Base-by-base conservation (phyloP, 2,113 vertebrate species). In the Scomber colias region DNA sequence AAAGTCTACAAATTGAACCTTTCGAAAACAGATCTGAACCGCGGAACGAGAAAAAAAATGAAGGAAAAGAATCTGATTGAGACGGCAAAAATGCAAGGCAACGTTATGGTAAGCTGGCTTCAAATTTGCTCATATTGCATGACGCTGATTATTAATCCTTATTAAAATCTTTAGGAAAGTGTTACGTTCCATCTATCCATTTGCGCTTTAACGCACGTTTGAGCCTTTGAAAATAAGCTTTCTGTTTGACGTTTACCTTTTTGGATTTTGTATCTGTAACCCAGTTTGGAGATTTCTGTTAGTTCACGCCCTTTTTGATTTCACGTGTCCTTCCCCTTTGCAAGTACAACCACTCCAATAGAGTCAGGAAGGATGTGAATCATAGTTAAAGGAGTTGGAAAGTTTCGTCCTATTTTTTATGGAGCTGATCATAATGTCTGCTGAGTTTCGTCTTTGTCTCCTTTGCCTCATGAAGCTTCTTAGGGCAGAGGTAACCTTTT, bases 81-180 rank as follows among this genome's bases (percentile, higher is more conserved):
- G 93, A 99, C 97, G 0, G 97, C 96, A 0, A 98, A 98, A 83
- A 99, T 99, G 97, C 97, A 99, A 89, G 98, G 97, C 3, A 98
- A 99, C 93, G 79, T 99, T 48, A 86, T 99, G 97, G 98, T 99
- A 95, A 99, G 97, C 91, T 4, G 73, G 49, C 10, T 60, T 57
- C 44, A 48, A 7, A 31, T 64, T 55, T 16, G 0, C 2, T 13
- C 46, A 3, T 8, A n/a, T 46, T 74, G 21, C 65, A 30, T 81
- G 74, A 68, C 59, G 72, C 60, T 53, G 72, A 15, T 48, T 5
- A 16, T 21, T 21, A 21, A 21, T 17, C 9, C 4, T 44, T 8
- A 0, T 4, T 5, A 7, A 21, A 13, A 17, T 61, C n/a, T 60
- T 1, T 2, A 3, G 35, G 54, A 75, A 75, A 81, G 74, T 59